These are phyloP conservation scores for Rhinophrynus dorsalis DNA, from an alignment of 2,797 vertebrate genomes.

Conservation along the genomic window DNA sequence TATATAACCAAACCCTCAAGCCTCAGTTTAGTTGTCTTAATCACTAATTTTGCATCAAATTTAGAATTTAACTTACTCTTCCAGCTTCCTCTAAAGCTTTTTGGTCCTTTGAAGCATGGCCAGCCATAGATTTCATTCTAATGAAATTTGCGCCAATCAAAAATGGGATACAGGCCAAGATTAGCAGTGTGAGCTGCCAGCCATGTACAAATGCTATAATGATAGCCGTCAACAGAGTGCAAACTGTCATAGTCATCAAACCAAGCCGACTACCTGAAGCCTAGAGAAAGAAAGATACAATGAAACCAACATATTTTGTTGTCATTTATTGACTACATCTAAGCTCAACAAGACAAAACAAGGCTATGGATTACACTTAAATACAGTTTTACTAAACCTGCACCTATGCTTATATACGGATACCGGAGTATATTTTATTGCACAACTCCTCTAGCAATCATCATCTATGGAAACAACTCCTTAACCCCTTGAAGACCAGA, in stretches of 20 bases:
- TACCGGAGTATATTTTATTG: too few species aligned
- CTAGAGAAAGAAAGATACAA: constrained; percentile 52
- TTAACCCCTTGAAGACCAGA: too few species aligned
- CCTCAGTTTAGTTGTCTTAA: too few species aligned
- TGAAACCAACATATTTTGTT: too few species aligned
- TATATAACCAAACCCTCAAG: too few species aligned
- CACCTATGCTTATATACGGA: too few species aligned
- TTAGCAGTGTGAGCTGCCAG: constrained; percentile 73
- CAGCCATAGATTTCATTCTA: constrained; percentile 62
- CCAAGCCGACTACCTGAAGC: constrained; percentile 65
- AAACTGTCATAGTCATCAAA: constrained; percentile 59
- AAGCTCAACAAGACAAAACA: too few species aligned
- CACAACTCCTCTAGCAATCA: too few species aligned
- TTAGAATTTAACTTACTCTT: constrained; percentile 62
- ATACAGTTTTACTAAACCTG: too few species aligned
- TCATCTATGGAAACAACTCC: too few species aligned
- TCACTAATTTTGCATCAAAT: constrained; percentile 31
- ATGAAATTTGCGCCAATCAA: constrained; percentile 65
- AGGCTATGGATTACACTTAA: too few species aligned
- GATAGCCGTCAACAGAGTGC: constrained; percentile 60
- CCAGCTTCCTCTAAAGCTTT: constrained; percentile 70
- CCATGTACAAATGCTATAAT: constrained; percentile 67
- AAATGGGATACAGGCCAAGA: constrained; percentile 68
- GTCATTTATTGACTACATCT: too few species aligned
- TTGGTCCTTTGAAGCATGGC: constrained; percentile 70